phyloP scores from a whole-genome alignment of 2,113 vertebrate genomes.

The Struthio camelus region DNA sequence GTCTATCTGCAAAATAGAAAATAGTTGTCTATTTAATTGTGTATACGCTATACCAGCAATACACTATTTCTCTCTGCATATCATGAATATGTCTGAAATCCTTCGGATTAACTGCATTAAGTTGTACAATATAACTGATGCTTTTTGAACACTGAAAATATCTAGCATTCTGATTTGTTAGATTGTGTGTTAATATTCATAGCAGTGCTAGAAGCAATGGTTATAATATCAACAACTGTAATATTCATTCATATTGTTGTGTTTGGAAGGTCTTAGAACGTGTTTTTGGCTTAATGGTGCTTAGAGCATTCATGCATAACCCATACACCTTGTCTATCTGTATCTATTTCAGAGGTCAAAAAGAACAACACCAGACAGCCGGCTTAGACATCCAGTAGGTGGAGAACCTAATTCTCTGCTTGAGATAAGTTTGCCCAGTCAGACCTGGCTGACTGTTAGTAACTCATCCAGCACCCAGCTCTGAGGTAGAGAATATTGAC shows the following conservation, averaged over 20 bases:
- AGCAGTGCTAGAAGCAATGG: neutral
- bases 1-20: neutral
- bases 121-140: neutral
- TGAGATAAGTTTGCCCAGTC: neutral
- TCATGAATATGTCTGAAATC: neutral
- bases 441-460: neutral
- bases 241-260: neutral
- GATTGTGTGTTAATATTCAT: neutral
- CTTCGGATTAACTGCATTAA: neutral
- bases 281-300: neutral
- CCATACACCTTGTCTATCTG: too few species aligned
- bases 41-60: neutral
- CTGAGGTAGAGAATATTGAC: neutral
- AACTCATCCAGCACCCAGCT: neutral
- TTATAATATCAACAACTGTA: neutral
- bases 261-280: neutral
- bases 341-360: too few species aligned
- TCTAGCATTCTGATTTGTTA: neutral
- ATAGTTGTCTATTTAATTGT: neutral
- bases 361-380: too few species aligned
- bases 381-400: neutral
- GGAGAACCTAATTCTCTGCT: neutral
- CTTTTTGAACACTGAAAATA: neutral
- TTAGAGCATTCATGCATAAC: neutral
- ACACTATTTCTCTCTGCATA: neutral